Evolutionary conservation across 2,113 vertebrate species (phyloP), one percentile per base, ranked within the genome.

Genomic region (Platysteira castanea): DNA sequence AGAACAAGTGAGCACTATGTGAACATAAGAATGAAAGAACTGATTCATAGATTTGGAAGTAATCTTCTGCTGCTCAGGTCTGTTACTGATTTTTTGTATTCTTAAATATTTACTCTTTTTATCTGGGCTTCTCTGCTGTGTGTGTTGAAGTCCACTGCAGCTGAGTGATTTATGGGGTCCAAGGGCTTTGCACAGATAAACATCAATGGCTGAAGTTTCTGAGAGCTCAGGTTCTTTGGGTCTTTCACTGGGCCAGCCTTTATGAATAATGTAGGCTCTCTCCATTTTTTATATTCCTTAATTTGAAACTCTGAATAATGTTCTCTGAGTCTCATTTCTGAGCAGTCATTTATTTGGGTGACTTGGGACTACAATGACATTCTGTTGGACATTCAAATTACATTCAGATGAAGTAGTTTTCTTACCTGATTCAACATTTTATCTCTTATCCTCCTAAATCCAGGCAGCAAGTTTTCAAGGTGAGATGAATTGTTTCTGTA

Each of bases 41-140:
- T 52, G 15, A 69, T 84, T 82, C 24, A 70, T 49, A 65, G 41
- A 20, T 85, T 73, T 78, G 47, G 47, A 68, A 91, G 42, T 59
- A 80, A 73, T 30, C 22, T 90, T 14, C 59, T 64, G 68, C 75
- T 91, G 27, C 39, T 89, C 30, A 61, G 16, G 37, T 68, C 15
- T 83, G 35, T 37, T 68, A 68, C 6, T 81, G 52, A 30, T 83
- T 88, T 83, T 68, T 69, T 33, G 17, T 65, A 8, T 83, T 87
- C 53, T 79, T 73, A 82, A 79, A 46, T 67, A 87, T 91, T 93
- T 96, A 57, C n/a, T 82, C 18, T 35, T 75, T 95, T 89, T 61
- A 54, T 57, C 20, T 88, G 44, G 13, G 10, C 24, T 85, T 95
- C 24, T 90, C 37, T 85, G n/a, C 57, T 26, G 19, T 56, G 44